These are phyloP conservation scores for Xiphophorus maculatus DNA, from an alignment of 2,113 vertebrate genomes.

Conservation along the genomic window DNA sequence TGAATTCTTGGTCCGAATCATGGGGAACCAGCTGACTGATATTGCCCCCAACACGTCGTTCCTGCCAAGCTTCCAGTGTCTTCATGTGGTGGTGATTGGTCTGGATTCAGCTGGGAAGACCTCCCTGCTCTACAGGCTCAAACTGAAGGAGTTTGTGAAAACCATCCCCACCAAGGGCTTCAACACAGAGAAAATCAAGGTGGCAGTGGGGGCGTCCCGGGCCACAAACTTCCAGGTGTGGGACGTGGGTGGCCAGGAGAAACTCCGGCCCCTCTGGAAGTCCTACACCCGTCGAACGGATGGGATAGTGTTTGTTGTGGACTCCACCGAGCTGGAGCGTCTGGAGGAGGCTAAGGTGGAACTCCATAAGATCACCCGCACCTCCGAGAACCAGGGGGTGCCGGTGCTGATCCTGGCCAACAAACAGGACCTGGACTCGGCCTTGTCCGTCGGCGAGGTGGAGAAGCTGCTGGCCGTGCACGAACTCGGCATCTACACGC, in stretches of 20 bases:
- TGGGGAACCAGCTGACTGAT: conserved; percentile 91
- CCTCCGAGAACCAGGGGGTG: conserved; percentile 89
- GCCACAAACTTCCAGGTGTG: conserved; percentile 89
- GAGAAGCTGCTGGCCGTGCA: conserved; percentile 86
- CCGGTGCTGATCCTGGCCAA: conserved; percentile 89
- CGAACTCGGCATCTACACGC: conserved; percentile 82
- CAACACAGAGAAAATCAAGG: conserved; percentile 90
- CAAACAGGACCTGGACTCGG: conserved; percentile 87
- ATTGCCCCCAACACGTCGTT: conserved; percentile 85
- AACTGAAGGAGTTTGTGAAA: conserved; percentile 90
- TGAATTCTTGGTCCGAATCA: conserved; percentile 62
- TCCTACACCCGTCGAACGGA: conserved; percentile 90
- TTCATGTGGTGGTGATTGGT: conserved; percentile 89
- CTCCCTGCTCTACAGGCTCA: conserved; percentile 88
- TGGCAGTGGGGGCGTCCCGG: conserved; percentile 82
- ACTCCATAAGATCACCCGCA: conserved; percentile 87
- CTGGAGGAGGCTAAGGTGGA: conserved; percentile 92
- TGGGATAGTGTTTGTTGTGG: conserved; percentile 91
- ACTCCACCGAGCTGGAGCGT: conserved; percentile 85
- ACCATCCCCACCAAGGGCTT: conserved; percentile 92
- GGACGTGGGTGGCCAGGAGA: conserved; percentile 93
- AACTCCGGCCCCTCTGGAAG: conserved; percentile 90
- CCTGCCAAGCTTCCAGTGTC: conserved; percentile 84
- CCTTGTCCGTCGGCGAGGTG: conserved; percentile 81
- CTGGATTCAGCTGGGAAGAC: conserved; percentile 90